A percentile compares a stretch with the other conserved stretches of the same genome.
Conservation (phyloP, 2,888 invertebrate species). For the Thumatha senex region DNA sequence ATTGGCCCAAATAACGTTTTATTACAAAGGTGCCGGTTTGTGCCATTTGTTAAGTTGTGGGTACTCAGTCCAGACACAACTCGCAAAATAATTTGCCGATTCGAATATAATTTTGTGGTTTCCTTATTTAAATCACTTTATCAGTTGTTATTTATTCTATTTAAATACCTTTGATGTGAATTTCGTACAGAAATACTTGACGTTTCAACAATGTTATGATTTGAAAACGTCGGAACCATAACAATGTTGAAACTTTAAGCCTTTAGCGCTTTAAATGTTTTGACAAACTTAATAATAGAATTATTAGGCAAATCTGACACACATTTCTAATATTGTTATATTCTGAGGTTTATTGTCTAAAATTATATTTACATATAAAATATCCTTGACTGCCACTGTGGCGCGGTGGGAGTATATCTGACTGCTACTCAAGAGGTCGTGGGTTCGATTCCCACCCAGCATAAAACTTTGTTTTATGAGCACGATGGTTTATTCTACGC, state of each 20-base stretch:
- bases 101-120: not conserved
- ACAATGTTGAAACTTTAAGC: not conserved
- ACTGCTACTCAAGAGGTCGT: too few species aligned
- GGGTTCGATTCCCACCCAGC: too few species aligned
- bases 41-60: conserved; percentile 5
- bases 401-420: too few species aligned
- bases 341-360: not conserved
- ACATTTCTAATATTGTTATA: not conserved
- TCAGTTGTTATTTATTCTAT: conserved; percentile 1
- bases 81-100: conserved; percentile 1
- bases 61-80: not conserved
- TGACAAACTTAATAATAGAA: not conserved
- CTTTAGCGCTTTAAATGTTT: conserved; percentile 4
- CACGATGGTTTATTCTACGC: too few species aligned
- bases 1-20: not conserved
- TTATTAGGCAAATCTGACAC: not conserved
- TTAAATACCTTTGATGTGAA: conserved; percentile 29
- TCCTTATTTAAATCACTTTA: conserved; percentile 3
- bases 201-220: conserved; percentile 1
- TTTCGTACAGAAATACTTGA: conserved; percentile 11
- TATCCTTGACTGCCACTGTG: too few species aligned
- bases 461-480: too few species aligned
- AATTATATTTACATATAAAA: not conserved
- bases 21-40: conserved; percentile 1
- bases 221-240: too few species aligned